These are phyloP conservation scores for Drosophila parthenogenetica DNA, from an alignment of 2,888 invertebrate species.

Conservation along the genomic window DNA sequence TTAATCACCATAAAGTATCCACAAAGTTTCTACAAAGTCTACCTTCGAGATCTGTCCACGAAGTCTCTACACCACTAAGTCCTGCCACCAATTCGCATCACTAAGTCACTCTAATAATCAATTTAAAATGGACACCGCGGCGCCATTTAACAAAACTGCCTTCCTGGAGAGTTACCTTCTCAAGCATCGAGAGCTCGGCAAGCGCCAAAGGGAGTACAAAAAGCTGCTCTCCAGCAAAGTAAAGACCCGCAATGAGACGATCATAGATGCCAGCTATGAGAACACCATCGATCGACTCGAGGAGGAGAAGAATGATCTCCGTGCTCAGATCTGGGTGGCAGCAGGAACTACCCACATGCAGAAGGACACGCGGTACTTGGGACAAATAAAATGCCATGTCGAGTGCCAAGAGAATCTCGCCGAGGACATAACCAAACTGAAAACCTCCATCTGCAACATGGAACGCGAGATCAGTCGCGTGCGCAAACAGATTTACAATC, in stretches of 20 bases:
- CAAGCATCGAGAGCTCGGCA: constrained; percentile 81
- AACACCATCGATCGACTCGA: constrained; percentile 77
- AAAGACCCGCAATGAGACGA: constrained; percentile 79
- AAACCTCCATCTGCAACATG: constrained; percentile 76
- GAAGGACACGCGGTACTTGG: constrained; percentile 68
- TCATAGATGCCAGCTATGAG: constrained; percentile 77
- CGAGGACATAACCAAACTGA: constrained; percentile 77
- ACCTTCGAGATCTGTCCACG: too few relatives aligned
- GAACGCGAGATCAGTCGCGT: constrained; percentile 81
- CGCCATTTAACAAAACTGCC: constrained; percentile 58
- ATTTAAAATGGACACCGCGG: constrained; percentile 36
- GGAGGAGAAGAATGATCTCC: constrained; percentile 79
- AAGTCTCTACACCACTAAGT: too few relatives aligned
- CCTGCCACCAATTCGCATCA: too few relatives aligned
- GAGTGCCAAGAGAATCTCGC: constrained; percentile 81
- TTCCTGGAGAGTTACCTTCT: constrained; percentile 72
- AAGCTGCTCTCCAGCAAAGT: constrained; percentile 79
- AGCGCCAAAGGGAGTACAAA: constrained; percentile 83
- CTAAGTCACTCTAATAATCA: too few relatives aligned
- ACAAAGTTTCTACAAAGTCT: too few relatives aligned
- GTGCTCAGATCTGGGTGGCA: constrained; percentile 83
- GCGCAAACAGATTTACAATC: constrained; percentile 79
- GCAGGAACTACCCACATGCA: constrained; percentile 73
- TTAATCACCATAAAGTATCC: too few relatives aligned
- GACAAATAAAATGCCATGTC: constrained; percentile 79